A percentile compares a stretch with the other conserved stretches of the same genome.
These are phyloP conservation scores for Morone chrysops DNA, from an alignment of 2,113 vertebrate species.

Conservation along the genomic window DNA sequence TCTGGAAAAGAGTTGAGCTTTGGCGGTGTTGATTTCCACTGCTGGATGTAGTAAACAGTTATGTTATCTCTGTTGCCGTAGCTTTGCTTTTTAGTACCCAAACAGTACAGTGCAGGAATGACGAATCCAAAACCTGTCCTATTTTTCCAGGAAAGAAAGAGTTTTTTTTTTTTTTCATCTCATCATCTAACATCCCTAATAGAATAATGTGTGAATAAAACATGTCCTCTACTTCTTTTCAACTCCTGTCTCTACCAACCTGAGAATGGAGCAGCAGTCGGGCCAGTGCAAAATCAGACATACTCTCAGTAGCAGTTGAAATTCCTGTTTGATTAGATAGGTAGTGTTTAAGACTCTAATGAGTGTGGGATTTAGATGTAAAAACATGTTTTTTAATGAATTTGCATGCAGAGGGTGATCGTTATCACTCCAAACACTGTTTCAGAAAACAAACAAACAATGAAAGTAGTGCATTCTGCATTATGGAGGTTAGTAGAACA, in stretches of 20 bases:
- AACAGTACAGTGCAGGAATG: neutral
- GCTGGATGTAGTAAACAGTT: constrained; percentile 6
- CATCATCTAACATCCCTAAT: neutral
- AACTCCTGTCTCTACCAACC: neutral
- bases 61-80: neutral
- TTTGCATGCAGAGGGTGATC: neutral
- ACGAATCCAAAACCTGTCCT: neutral
- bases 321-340: neutral
- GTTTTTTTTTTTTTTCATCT: constrained; percentile 33
- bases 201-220: constrained; percentile 28
- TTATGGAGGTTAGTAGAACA: constrained; percentile 16
- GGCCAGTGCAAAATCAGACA: constrained; percentile 20
- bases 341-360: neutral
- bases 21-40: constrained; percentile 4
- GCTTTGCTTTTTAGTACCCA: constrained; percentile 2
- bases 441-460: neutral
- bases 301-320: neutral
- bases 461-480: neutral
- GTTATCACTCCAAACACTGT: too few relatives aligned
- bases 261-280: constrained; percentile 1
- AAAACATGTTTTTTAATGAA: neutral
- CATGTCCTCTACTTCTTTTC: constrained; percentile 18
- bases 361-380: neutral
- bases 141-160: constrained; percentile 14
- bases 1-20: neutral